Evolutionary conservation across 30 jellyfish, hydroid and myxozoan genomes (phyloP).

Genomic region (Cassiopea andromeda): DNA sequence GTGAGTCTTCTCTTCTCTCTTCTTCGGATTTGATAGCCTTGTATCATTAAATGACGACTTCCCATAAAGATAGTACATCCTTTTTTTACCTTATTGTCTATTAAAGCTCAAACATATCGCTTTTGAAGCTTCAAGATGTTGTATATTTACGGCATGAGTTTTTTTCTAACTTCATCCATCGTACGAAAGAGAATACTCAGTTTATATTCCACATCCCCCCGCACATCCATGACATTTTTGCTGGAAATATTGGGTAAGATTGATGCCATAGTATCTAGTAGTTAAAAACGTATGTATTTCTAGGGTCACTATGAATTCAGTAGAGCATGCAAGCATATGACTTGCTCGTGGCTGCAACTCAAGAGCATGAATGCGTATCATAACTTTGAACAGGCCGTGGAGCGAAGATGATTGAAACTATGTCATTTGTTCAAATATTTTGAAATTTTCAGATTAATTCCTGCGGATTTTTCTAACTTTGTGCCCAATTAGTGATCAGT

Average conservation of each 20-base stretch:
- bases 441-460: not conserved
- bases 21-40: no score
- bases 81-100: no score
- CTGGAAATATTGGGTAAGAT: no score
- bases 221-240: no score
- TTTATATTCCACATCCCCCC: no score
- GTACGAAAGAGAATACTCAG: no score
- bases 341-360: not conserved
- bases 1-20: slow-evolving; percentile 52
- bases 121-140: no score
- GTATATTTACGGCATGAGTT: no score
- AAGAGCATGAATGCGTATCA: not conserved
- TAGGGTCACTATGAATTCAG: not conserved
- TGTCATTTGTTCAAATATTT: not conserved
- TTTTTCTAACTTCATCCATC: no score
- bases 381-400: not conserved
- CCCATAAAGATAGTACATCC: no score
- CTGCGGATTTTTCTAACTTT: not conserved
- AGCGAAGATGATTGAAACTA: not conserved
- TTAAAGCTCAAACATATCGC: no score
- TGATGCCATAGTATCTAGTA: not conserved
- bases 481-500: not conserved
- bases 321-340: not conserved
- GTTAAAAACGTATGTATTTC: not conserved
- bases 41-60: no score